phyloP scores from a whole-genome alignment of 1,140 invertebrate species.

The Neelides sp. region DNA sequence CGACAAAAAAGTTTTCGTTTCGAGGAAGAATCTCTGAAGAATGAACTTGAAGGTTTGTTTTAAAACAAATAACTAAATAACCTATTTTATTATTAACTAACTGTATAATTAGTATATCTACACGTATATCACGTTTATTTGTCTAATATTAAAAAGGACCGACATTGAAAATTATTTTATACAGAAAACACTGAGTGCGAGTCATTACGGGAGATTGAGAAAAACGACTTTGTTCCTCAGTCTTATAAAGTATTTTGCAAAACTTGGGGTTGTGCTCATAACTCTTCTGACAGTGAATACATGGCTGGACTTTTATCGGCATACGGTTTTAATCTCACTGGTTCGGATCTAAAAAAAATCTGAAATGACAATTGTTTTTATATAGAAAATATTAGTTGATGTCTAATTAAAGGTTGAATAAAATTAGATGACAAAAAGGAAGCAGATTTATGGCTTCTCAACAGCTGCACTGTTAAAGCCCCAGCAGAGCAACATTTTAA shows the following conservation, averaged over 20 bases:
- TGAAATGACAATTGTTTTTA: background rate
- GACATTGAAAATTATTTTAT: background rate
- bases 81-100: no score
- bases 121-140: background rate
- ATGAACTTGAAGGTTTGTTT: background rate
- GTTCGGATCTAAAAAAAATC: conserved; percentile 31
- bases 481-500: conserved; percentile 92
- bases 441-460: conserved; percentile 88
- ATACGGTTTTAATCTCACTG: conserved; percentile 72
- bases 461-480: conserved; percentile 95
- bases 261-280: conserved; percentile 97
- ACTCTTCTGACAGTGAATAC: conserved; percentile 90
- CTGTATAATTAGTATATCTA: background rate
- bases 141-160: background rate
- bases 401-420: background rate
- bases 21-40: background rate
- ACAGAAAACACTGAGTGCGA: conserved; percentile 33
- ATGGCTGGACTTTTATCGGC: conserved; percentile 87
- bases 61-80: no score
- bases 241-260: conserved; percentile 83
- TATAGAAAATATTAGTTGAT: conserved; percentile 2
- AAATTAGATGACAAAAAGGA: conserved; percentile 54
- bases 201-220: background rate
- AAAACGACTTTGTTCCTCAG: conserved; percentile 59
- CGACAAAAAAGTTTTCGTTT: background rate